Conservation (phyloP, 2,113 vertebrate species). For the Climacteris rufus region DNA sequence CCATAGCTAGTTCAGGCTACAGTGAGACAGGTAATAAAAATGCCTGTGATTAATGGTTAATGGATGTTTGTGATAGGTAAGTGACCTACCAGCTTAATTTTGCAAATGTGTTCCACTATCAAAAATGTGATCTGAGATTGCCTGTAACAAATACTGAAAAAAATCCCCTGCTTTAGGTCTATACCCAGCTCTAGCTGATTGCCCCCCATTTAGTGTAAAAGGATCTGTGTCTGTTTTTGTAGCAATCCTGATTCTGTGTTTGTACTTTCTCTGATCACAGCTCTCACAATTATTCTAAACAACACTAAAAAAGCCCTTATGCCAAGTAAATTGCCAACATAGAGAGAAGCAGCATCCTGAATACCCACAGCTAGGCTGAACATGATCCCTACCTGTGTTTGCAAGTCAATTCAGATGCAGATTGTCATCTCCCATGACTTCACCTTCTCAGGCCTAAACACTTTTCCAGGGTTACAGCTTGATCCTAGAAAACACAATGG, state of each 20-base stretch:
- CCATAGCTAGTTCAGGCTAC: background rate
- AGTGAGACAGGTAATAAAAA: constrained; percentile 47
- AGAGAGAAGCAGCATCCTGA: background rate
- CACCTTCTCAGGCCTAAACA: background rate
- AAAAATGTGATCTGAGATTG: constrained; percentile 28
- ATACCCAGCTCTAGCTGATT: background rate
- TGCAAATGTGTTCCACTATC: background rate
- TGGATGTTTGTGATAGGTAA: constrained; percentile 2
- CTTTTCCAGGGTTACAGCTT: background rate
- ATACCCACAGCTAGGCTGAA: background rate
- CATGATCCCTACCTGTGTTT: background rate
- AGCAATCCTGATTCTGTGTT: constrained; percentile 16
- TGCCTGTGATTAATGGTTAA: constrained; percentile 37
- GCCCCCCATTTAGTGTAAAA: background rate
- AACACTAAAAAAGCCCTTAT: background rate
- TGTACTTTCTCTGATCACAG: background rate
- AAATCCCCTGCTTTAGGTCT: background rate
- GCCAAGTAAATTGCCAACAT: background rate
- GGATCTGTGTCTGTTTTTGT: background rate
- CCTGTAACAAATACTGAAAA: constrained; percentile 51
- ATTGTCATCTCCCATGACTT: background rate
- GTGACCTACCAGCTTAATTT: constrained; percentile 4
- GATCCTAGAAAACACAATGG: background rate
- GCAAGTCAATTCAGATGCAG: background rate
- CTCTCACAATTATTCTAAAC: constrained; percentile 8